phyloP scores from a whole-genome alignment of 37 sponge, comb jelly and placozoan species.

The Halisarca cf. caerulea region DNA sequence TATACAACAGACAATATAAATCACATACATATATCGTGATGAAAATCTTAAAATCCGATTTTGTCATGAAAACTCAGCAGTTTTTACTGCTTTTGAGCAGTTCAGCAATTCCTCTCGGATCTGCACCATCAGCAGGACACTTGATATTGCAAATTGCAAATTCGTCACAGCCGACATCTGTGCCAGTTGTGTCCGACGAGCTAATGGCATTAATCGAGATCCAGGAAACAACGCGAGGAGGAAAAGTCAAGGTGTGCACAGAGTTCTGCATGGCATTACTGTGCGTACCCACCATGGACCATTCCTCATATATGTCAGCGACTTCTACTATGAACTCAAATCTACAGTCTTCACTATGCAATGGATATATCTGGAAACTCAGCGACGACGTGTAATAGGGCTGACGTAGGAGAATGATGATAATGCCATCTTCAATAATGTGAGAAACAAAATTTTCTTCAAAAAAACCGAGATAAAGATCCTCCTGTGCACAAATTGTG shows the following conservation, averaged over 20 bases:
- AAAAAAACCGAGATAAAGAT: constrained; percentile 20
- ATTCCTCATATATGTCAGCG: constrained; percentile 19
- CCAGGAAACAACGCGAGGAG: constrained; percentile 19
- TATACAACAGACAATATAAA: too few relatives aligned
- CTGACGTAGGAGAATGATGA: constrained; percentile 22
- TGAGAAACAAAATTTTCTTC: constrained; percentile 22
- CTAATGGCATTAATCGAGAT: constrained; percentile 19
- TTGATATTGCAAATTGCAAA: constrained; percentile 1
- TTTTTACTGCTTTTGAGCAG: too few relatives aligned
- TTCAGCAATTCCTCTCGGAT: neutral
- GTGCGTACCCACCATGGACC: neutral
- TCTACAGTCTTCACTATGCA: constrained; percentile 6
- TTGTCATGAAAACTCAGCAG: too few relatives aligned
- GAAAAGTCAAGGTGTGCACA: constrained; percentile 1
- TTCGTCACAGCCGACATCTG: constrained; percentile 11
- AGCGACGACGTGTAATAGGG: constrained; percentile 16
- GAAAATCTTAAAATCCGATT: too few relatives aligned
- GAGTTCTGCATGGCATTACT: constrained; percentile 6
- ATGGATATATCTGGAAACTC: neutral
- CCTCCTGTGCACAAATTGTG: constrained; percentile 3
- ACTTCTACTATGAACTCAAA: constrained; percentile 27
- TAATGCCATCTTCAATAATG: constrained; percentile 26
- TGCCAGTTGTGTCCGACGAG: neutral
- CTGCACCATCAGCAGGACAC: constrained; percentile 2
- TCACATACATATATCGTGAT: too few relatives aligned